These are phyloP conservation scores for Brachyhypopomus gauderio DNA, from an alignment of 2,113 vertebrate genomes.

Conservation along the genomic window DNA sequence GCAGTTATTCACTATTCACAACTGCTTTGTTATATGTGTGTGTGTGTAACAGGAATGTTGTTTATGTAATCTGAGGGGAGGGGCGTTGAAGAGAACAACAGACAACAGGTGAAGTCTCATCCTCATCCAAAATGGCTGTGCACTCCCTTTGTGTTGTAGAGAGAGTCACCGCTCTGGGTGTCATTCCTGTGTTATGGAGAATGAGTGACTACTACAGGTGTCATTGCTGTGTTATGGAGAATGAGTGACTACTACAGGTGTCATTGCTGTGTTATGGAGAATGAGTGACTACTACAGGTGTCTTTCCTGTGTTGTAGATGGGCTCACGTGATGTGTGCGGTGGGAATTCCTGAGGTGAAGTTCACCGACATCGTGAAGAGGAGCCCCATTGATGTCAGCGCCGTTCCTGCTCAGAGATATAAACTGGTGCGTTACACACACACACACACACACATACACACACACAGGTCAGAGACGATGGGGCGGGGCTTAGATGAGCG, in stretches of 20 bases:
- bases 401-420: constrained; percentile 90
- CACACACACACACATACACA: constrained; percentile 42
- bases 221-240: not conserved
- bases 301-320: constrained; percentile 75
- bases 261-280: not conserved
- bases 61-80: constrained; percentile 95
- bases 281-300: not conserved
- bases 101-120: constrained; percentile 83
- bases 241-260: constrained; percentile 4
- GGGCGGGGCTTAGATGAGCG: too few species aligned
- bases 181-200: not conserved
- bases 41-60: constrained; percentile 84
- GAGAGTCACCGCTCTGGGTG: too few species aligned
- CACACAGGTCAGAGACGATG: too few species aligned
- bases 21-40: not conserved
- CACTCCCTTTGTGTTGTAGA: too few species aligned
- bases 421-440: constrained; percentile 86
- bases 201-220: not conserved
- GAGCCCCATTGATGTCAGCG: constrained; percentile 87
- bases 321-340: constrained; percentile 94
- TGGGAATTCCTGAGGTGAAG: constrained; percentile 92
- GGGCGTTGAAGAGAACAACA: constrained; percentile 91
- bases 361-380: constrained; percentile 88
- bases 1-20: too few species aligned
- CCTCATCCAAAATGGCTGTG: too few species aligned